Base-by-base conservation (phyloP, 2,113 vertebrate species). In the Clarias batrachus region DNA sequence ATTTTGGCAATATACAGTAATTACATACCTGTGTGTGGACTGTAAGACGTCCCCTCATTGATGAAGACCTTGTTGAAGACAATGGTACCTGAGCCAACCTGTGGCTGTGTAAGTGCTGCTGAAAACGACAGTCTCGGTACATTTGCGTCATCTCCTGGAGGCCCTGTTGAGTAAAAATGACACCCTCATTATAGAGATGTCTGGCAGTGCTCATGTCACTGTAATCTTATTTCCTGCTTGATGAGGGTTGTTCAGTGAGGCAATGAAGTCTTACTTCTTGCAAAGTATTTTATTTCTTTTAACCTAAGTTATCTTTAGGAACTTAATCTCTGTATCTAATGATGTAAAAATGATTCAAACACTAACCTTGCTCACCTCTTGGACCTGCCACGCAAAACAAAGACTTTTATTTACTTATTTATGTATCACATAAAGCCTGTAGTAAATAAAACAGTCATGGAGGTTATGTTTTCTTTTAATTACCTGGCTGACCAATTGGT, bases 281-380 rank as follows among this genome's bases (percentile, higher is more conserved):
- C 11, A 73, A 1, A 23, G 19, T 9, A 73, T 73, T 73, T 73
- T 73, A 33, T 73, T 37, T 37, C 7, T 41, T 21, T 7, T 21
- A 19, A 41, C 37, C 17, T 37, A 37, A 33, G 66, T 73, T 73
- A 11, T 48, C 9, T 5, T 41, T 73, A 48, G 12, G 37, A 3
- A 41, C 3, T 73, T 57, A 6, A 79, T 79, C n/a, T 79, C 25
- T 79, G 60, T 66, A 37, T 63, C 57, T 56, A 56, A 78, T 78
- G n/a, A 19, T 0, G 59, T 10, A 73, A 68, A 68, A 78, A 63
- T 23, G 57, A 60, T 54, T 62, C 65, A 37, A 83, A 1, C 57
- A 90, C 95, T 82, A 94, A 98, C 97, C 97, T 92, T 95, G 93
- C 93, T 97, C 97, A 65, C 97, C 97, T 82, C 93, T 94, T 89